phyloP scores from a whole-genome alignment of 2,797 vertebrate genomes.

The Danio kyathit region DNA sequence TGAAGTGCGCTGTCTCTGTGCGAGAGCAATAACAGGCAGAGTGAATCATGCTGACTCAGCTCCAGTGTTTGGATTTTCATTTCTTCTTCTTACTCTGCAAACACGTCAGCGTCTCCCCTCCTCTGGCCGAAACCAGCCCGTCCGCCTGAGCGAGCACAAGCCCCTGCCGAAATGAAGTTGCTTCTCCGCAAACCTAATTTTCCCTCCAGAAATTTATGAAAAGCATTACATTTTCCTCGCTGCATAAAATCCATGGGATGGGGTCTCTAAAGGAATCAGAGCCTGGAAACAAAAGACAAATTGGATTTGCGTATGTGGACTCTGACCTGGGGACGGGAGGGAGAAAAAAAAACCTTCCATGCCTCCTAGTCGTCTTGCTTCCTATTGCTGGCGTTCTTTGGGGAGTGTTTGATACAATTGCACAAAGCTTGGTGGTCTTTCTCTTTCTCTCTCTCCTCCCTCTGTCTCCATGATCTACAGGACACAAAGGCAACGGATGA shows the following conservation, averaged over 20 bases:
- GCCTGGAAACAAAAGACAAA: conserved; percentile 94
- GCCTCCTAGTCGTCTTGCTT: conserved; percentile 49
- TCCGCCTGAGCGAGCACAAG: conserved; percentile 49
- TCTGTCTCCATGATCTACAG: conserved; percentile 53
- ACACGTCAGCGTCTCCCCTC: conserved; percentile 61
- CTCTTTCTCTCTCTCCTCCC: conserved; percentile 1
- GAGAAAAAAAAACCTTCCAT: conserved; percentile 46
- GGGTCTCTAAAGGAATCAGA: conserved; percentile 92
- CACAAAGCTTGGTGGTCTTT: conserved; percentile 43
- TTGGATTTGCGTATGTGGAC: conserved; percentile 88
- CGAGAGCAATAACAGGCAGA: conserved; percentile 71
- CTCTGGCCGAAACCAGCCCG: conserved; percentile 9
- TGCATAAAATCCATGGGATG: conserved; percentile 90
- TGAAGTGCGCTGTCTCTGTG: conserved; percentile 76
- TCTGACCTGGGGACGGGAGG: conserved; percentile 71
- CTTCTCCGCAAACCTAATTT: conserved; percentile 62
- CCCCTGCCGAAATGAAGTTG: conserved; percentile 76
- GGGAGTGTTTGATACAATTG: conserved; percentile 60
- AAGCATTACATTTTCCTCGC: conserved; percentile 94
- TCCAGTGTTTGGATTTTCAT: conserved; percentile 83
- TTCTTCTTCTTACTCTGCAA: conserved; percentile 51
- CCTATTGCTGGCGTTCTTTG: conserved; percentile 56
- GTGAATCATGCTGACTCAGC: conserved; percentile 84
- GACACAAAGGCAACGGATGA: conserved; percentile 78
- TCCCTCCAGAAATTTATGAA: conserved; percentile 76